Evolutionary conservation across 2,797 vertebrate species (phyloP).

Genomic region (Carcharodon carcharias): DNA sequence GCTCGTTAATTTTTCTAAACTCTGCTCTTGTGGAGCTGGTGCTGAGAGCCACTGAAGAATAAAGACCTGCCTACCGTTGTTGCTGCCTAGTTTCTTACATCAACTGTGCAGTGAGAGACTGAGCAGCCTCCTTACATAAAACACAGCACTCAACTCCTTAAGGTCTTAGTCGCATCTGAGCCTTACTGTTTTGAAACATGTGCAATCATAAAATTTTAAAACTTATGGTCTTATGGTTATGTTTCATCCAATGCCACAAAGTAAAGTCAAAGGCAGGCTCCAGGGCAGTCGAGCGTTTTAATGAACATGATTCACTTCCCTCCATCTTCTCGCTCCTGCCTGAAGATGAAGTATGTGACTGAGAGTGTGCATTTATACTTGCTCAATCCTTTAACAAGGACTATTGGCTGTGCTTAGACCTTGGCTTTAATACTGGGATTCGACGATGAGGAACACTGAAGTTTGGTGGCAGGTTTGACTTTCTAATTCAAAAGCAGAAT

Average conservation of each 20-base stretch:
- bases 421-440: conserved; percentile 58
- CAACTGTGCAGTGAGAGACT: neutral
- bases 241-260: neutral
- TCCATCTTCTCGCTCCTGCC: neutral
- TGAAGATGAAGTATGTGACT: neutral
- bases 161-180: neutral
- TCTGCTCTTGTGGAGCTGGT: neutral
- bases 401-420: conserved; percentile 53
- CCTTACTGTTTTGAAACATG: neutral
- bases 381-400: conserved; percentile 41
- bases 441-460: conserved; percentile 54
- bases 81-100: neutral
- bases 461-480: conserved; percentile 55
- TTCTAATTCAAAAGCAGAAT: too few species aligned
- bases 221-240: neutral
- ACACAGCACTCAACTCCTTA: neutral
- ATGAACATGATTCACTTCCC: neutral
- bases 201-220: neutral
- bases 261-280: neutral
- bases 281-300: neutral
- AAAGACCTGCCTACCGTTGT: too few species aligned
- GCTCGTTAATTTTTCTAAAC: neutral
- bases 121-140: neutral
- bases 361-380: neutral
- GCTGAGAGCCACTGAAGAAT: neutral